Evolutionary conservation across 1,140 invertebrate genomes (phyloP), one percentile per base, ranked within the genome.

Genomic region (Acromyrmex heyeri): DNA sequence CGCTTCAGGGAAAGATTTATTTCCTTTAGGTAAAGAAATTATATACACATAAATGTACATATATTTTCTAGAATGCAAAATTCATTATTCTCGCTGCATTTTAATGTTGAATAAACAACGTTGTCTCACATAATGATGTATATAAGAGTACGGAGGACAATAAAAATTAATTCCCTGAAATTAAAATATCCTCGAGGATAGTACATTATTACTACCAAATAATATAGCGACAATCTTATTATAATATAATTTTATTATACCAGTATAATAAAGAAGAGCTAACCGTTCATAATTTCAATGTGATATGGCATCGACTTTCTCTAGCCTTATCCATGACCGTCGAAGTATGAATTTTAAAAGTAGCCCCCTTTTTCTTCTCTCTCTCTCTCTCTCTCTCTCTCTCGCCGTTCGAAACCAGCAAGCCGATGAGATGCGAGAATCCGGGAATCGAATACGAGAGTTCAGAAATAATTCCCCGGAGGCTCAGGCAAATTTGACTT

Each of bases 401-500:
- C 21, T 81, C 6, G 21, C 12, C 27, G 48, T 21, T 64, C 12
- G 24, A 61, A 61, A 24, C 24, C 6, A 72, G 53, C 18, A 2
- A 70, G 5, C 6, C 50, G 50, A 5, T 34, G 14, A 44, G 24
- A 21, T 27, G 70, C 30, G 53, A 70, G 18, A 57, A 67, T 48
- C 30, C 30, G 61, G 4, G 24, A 50, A 50, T 69, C 27, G 53
- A 85, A 64, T 55, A 65, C 44, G 59, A 64, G 27, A 86, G 24
- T 50, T 48, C 62, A 16, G 16, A 44, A 69, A 86, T 79, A 50
- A 86, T 57, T 21, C 16, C 55, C 14, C 27, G 57, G 6, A 3
- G 27, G 72, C 48, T 75, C 38, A 10, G 12, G n/a, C 24, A 59
- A 86, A 70, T 86, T 81, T 81, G 85, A 86, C 75, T 86, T 81